Conservation (phyloP, 2,113 vertebrate species). For the Anolis carolinensis region DNA sequence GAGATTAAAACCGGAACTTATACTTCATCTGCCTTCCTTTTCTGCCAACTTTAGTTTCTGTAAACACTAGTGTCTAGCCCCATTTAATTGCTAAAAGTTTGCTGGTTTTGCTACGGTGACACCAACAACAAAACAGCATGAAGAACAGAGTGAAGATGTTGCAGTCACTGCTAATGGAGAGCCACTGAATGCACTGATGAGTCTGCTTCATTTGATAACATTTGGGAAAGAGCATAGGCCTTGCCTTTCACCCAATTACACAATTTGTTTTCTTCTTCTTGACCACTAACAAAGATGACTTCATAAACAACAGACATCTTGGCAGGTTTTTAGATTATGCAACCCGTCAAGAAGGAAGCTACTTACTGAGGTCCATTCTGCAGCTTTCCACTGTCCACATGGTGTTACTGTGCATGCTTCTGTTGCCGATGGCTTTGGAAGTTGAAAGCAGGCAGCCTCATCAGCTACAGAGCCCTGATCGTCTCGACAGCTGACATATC, state of each 20-base stretch:
- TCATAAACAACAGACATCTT: no score
- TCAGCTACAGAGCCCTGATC: slow-evolving; percentile 93
- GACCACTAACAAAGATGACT: background rate
- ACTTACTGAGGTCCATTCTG: slow-evolving; percentile 94
- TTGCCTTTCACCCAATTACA: background rate
- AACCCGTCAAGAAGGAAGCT: background rate
- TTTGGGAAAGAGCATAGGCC: background rate
- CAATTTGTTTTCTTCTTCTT: background rate
- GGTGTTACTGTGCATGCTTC: slow-evolving; percentile 87
- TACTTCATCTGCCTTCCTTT: no score
- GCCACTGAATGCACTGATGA: background rate
- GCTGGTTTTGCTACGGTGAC: no score
- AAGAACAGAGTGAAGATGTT: background rate
- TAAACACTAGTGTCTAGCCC: background rate
- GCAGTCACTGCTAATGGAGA: background rate
- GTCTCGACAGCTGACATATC: slow-evolving; percentile 96
- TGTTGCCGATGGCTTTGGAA: slow-evolving; percentile 86
- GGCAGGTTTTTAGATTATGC: background rate
- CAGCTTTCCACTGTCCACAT: slow-evolving; percentile 94
- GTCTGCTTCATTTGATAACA: background rate
- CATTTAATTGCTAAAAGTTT: background rate
- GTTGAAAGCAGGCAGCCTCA: slow-evolving; percentile 84
- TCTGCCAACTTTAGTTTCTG: background rate
- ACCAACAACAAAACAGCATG: background rate
- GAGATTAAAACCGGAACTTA: no score